phyloP scores from a whole-genome alignment of 2,113 vertebrate genomes.

The Cricetomys ansorgei region DNA sequence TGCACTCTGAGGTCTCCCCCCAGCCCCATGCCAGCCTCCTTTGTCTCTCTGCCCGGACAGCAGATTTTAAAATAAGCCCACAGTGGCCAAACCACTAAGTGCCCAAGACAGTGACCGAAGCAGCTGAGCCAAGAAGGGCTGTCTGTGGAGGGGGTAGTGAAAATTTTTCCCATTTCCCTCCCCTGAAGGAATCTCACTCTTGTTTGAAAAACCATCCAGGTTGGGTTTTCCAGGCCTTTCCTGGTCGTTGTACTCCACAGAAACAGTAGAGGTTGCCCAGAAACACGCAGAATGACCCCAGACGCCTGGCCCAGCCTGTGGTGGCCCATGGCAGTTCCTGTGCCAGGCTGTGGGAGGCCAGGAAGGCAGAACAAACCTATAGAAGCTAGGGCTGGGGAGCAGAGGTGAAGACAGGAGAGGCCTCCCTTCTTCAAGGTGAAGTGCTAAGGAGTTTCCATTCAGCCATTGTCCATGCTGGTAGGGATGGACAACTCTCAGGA shows the following conservation, averaged over 20 bases:
- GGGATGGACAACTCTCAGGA: background rate
- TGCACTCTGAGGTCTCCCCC: constrained; percentile 88
- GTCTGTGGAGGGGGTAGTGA: background rate
- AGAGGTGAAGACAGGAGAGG: background rate
- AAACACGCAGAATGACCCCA: constrained; percentile 72
- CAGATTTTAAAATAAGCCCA: constrained; percentile 88
- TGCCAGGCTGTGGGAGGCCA: background rate
- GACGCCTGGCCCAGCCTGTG: background rate
- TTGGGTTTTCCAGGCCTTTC: constrained; percentile 74
- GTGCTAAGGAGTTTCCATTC: background rate
- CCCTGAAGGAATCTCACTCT: constrained; percentile 78
- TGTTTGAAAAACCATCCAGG: constrained; percentile 78
- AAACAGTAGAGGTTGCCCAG: constrained; percentile 72
- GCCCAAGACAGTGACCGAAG: constrained; percentile 81
- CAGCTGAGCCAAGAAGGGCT: constrained; percentile 79
- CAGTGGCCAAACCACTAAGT: constrained; percentile 90
- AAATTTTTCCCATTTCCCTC: constrained; percentile 29
- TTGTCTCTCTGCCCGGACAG: constrained; percentile 87
- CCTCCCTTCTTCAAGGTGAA: too few relatives aligned
- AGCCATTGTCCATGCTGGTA: background rate
- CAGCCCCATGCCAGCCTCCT: constrained; percentile 86
- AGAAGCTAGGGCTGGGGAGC: accelerated
- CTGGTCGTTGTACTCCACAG: constrained; percentile 74
- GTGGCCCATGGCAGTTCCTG: background rate
- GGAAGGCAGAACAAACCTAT: background rate